A percentile compares a stretch with the other conserved stretches of the same genome.
These are phyloP conservation scores for Cephus cinctus DNA, from an alignment of 1,140 invertebrate species.

Conservation along the genomic window DNA sequence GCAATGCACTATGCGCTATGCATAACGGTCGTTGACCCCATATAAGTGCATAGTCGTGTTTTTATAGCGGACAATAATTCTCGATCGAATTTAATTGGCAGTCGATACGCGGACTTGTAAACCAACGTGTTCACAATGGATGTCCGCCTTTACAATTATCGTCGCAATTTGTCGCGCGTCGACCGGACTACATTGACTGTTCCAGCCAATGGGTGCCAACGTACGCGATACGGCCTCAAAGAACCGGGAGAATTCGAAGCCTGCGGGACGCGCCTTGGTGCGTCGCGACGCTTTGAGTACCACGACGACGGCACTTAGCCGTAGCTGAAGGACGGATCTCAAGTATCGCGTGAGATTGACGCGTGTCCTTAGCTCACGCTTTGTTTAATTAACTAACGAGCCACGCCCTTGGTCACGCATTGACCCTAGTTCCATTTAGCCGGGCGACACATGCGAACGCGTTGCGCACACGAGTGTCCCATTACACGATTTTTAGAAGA, in stretches of 20 bases:
- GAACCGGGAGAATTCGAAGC: too few species aligned
- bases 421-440: constrained; percentile 3
- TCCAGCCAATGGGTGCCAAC: too few species aligned
- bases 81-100: background rate
- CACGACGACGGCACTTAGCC: background rate
- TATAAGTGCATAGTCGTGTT: background rate
- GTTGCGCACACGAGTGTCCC: too few species aligned
- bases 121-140: background rate
- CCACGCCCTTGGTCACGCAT: constrained; percentile 22
- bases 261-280: too few species aligned
- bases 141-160: background rate
- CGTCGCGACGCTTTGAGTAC: too few species aligned
- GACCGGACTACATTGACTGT: background rate
- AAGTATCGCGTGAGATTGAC: background rate
- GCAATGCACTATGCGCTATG: too few species aligned
- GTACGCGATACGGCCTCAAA: too few species aligned
- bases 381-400: constrained; percentile 44
- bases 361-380: constrained; percentile 11
- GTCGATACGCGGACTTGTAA: background rate
- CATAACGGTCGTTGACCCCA: background rate
- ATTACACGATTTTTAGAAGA: too few species aligned
- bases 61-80: background rate
- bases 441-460: too few species aligned
- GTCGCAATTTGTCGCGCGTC: background rate
- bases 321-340: background rate